Evolutionary conservation across 2,888 invertebrate species (phyloP).

Genomic region (Mycogona germanica): DNA sequence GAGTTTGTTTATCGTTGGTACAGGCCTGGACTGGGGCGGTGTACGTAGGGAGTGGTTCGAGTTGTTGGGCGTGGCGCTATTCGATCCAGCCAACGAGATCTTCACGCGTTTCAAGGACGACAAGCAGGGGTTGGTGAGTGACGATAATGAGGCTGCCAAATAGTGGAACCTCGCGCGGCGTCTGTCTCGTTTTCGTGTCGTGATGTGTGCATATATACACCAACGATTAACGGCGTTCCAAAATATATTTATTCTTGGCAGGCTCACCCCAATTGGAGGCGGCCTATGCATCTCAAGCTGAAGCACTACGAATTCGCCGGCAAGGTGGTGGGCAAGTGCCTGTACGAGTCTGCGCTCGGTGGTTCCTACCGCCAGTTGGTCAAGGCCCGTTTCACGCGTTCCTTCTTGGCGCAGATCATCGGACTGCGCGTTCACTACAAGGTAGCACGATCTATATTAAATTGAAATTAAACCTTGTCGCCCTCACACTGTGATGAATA

Average conservation of each 20-base stretch:
- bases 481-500: too few relatives aligned
- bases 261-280: conserved; percentile 62
- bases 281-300: conserved; percentile 63
- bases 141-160: not conserved
- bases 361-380: conserved; percentile 80
- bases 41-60: conserved; percentile 91
- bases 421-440: conserved; percentile 86
- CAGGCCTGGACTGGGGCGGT: conserved; percentile 90
- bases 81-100: conserved; percentile 64
- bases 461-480: too few relatives aligned
- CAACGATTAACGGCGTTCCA: not conserved
- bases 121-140: conserved; percentile 58
- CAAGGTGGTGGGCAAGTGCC: conserved; percentile 83
- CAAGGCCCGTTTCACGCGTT: conserved; percentile 76
- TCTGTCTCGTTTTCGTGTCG: not conserved
- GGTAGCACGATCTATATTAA: too few relatives aligned
- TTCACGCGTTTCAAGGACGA: conserved; percentile 76
- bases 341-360: conserved; percentile 85
- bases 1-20: conserved; percentile 12
- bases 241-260: conserved; percentile 21
- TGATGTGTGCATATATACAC: not conserved
- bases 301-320: conserved; percentile 87
- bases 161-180: not conserved
- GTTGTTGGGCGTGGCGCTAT: conserved; percentile 69
- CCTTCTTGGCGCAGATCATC: conserved; percentile 87